Percentiles rank a stretch among this genome's conserved stretches.
Evolutionary conservation across 2,888 invertebrate genomes (phyloP).

Genomic region (Caenorhabditis plicata): DNA sequence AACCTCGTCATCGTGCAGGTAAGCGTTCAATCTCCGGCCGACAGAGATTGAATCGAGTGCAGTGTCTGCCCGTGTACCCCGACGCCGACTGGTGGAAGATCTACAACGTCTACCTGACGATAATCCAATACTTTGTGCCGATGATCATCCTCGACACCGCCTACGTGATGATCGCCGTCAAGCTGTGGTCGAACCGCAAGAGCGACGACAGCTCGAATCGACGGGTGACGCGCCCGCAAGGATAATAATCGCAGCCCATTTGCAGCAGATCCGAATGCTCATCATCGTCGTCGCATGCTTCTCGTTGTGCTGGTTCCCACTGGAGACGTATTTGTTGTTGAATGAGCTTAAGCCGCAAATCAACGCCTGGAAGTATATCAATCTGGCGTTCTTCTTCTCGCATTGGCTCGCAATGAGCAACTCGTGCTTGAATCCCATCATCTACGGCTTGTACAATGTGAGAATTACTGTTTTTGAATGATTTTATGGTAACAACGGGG

Average conservation of each 20-base stretch:
- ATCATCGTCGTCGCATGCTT: constrained; percentile 68
- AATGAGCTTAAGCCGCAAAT: constrained; percentile 52
- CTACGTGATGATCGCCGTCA: constrained; percentile 79
- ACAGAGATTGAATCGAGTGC: not conserved
- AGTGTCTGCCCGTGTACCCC: constrained; percentile 58
- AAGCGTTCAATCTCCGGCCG: not conserved
- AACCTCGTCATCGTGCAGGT: constrained; percentile 19
- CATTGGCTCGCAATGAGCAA: constrained; percentile 81
- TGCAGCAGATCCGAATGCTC: constrained; percentile 62
- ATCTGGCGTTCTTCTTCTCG: constrained; percentile 82
- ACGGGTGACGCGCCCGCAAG: not conserved
- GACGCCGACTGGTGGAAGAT: constrained; percentile 55
- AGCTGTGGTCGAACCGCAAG: constrained; percentile 67
- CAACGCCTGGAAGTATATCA: constrained; percentile 75
- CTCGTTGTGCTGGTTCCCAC: constrained; percentile 69
- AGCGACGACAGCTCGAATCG: not conserved
- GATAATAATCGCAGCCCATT: no score
- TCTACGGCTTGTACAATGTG: constrained; percentile 86
- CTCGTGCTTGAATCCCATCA: constrained; percentile 86
- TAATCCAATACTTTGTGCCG: constrained; percentile 76
- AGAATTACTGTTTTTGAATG: constrained; percentile 67
- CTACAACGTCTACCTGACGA: constrained; percentile 66
- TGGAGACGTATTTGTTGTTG: constrained; percentile 68
- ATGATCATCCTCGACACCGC: constrained; percentile 80
- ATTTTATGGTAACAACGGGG: not conserved